Evolutionary conservation across 1,140 invertebrate genomes (phyloP), one percentile per base, ranked within the genome.

Genomic region (Listronotus oregonensis): DNA sequence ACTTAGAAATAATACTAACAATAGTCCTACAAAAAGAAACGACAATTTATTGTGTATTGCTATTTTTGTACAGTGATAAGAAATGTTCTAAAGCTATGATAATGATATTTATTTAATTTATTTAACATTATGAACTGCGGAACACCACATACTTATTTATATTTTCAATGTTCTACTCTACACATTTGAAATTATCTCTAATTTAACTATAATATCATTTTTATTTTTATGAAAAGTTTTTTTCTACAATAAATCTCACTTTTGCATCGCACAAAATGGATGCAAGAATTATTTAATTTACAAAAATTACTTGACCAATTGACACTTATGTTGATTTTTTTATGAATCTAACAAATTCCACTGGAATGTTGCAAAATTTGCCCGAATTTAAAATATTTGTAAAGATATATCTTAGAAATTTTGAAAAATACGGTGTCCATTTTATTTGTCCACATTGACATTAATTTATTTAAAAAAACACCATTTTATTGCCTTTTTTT

Each of bases 171-270:
- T 59, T 67, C 67, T 71, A 71, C 65, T 57, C 63, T 65, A 65
- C 67, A 74, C 70, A 71, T 66, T 61, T 66, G 67, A 66, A 58
- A 57, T 64, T 56, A 56, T 64, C 32, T 12, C 54, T 64, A 64
- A 17, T 14, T 27, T 64, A 55, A 55, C 39, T 55, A 55, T 52
- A 67, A 55, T 71, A 54, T 71, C 66, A 68, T 62, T 71, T 69
- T 70, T 55, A 52, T 37, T 62, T 64, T 70, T 70, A 70, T 71
- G 67, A 73, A 75, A 73, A 73, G 71, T 68, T 69, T 68, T 72
- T 70, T 61, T 69, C 74, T 74, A 74, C 71, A 70, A 55, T 70
- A 72, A 73, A 77, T 77, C 75, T 77, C 75, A 77, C 75, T 77
- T 77, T 69, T 67, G 74, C 74, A 75, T 77, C 75, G 66, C 70